Evolutionary conservation across 2,113 vertebrate genomes (phyloP).

Genomic region (Crotalus viridis): DNA sequence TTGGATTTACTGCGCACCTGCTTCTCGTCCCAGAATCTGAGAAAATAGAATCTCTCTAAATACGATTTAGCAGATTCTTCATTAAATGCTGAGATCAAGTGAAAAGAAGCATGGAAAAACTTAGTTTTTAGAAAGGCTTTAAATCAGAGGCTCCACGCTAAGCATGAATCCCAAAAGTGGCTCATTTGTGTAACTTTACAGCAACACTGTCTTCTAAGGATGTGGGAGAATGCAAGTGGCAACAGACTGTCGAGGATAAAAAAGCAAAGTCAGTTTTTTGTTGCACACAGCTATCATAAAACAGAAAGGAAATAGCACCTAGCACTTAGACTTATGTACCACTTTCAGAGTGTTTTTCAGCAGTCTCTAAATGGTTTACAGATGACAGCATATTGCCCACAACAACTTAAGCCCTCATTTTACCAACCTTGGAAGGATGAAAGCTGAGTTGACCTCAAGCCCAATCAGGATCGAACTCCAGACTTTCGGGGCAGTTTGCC

Average conservation of each 20-base stretch:
- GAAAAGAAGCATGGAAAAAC: conserved; percentile 48
- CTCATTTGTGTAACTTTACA: conserved; percentile 52
- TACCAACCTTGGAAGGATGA: not conserved
- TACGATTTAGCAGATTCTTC: conserved; percentile 59
- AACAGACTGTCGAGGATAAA: conserved; percentile 34
- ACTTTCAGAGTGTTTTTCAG: not conserved
- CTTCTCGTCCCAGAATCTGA: conserved; percentile 40
- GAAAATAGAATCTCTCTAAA: conserved; percentile 45
- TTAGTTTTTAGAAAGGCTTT: not conserved
- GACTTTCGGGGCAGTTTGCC: not conserved
- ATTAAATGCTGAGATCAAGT: conserved; percentile 58
- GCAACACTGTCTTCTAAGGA: conserved; percentile 54
- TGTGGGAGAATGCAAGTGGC: conserved; percentile 34
- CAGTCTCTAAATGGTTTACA: not conserved
- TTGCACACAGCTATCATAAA: not conserved
- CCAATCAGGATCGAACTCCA: not conserved
- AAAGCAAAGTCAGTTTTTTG: conserved; percentile 46
- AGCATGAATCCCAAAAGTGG: conserved; percentile 46
- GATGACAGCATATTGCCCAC: not conserved
- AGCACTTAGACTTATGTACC: not conserved
- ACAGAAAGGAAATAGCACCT: not conserved
- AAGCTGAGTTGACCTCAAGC: not conserved
- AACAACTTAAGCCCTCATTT: not conserved
- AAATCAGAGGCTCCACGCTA: conserved; percentile 27
- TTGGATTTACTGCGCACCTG: conserved; percentile 9